Evolutionary conservation across 2,888 invertebrate genomes (phyloP).

Genomic region (Orthosia cruda): DNA sequence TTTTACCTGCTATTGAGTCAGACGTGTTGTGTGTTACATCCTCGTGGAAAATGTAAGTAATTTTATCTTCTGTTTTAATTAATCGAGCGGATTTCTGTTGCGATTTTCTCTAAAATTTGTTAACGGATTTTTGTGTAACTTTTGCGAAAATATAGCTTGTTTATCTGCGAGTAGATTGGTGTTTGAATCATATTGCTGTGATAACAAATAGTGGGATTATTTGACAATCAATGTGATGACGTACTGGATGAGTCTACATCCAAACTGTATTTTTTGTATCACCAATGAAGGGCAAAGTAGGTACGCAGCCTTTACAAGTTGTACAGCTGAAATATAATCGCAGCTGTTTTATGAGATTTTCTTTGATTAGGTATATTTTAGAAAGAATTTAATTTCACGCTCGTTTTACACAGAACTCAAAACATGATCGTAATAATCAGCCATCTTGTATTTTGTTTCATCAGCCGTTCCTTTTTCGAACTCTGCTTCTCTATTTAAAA

Average conservation of each 20-base stretch:
- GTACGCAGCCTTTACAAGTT: not conserved
- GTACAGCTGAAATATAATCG: not conserved
- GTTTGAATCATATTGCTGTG: conserved; percentile 11
- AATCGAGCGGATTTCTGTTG: conserved; percentile 12
- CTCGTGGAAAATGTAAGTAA: conserved; percentile 63
- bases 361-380: conserved; percentile 14
- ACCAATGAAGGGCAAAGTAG: not conserved
- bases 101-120: not conserved
- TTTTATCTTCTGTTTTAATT: conserved; percentile 41
- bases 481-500: conserved; percentile 26
- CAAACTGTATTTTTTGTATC: conserved; percentile 24
- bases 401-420: conserved; percentile 15
- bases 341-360: conserved; percentile 27
- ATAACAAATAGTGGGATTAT: conserved; percentile 3
- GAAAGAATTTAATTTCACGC: conserved; percentile 30
- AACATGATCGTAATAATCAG: not conserved
- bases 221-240: not conserved
- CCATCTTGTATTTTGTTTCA: not conserved
- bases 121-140: not conserved
- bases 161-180: conserved; percentile 21
- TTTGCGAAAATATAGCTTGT: not conserved
- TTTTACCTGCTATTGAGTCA: conserved; percentile 70
- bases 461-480: not conserved
- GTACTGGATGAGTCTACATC: not conserved
- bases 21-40: conserved; percentile 65